Percentiles rank a stretch among this genome's conserved stretches.
phyloP scores from a whole-genome alignment of 2,797 vertebrate species.

The Nyctalus aviator region DNA sequence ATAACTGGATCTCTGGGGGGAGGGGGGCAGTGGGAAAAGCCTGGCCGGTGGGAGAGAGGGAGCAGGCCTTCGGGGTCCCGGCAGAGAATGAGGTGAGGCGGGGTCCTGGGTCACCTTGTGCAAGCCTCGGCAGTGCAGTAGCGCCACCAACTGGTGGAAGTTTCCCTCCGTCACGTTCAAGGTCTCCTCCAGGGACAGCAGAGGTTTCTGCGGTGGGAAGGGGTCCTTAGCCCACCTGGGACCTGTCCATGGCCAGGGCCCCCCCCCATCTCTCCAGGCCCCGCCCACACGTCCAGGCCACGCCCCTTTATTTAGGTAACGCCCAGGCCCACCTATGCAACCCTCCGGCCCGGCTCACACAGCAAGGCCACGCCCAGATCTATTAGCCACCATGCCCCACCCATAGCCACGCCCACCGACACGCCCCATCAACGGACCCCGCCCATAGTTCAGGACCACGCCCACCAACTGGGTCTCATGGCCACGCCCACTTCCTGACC shows the following conservation, averaged over 20 bases:
- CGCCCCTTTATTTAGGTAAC: not conserved
- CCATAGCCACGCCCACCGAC: not conserved
- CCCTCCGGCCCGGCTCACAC: no score
- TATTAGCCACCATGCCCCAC: no score
- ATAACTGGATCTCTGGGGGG: constrained; percentile 8
- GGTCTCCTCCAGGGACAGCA: constrained; percentile 94
- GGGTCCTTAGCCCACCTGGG: accelerated
- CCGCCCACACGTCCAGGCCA: not conserved
- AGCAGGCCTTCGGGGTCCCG: not conserved
- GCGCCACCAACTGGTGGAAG: constrained; percentile 95
- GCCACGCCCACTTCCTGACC: no score
- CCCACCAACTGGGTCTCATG: not conserved
- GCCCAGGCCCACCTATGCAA: not conserved
- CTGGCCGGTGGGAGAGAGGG: accelerated
- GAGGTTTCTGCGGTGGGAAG: constrained; percentile 88
- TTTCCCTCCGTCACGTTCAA: constrained; percentile 94
- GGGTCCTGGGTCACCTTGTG: constrained; percentile 90
- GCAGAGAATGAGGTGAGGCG: not conserved
- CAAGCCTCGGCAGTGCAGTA: constrained; percentile 94
- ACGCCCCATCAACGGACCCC: accelerated
- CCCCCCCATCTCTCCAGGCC: not conserved
- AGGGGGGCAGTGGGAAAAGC: not conserved
- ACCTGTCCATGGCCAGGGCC: not conserved
- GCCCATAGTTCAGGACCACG: not conserved
- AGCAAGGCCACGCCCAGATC: no score